Conservation (phyloP, 2,797 vertebrate species). For the Chrosomus eos region DNA sequence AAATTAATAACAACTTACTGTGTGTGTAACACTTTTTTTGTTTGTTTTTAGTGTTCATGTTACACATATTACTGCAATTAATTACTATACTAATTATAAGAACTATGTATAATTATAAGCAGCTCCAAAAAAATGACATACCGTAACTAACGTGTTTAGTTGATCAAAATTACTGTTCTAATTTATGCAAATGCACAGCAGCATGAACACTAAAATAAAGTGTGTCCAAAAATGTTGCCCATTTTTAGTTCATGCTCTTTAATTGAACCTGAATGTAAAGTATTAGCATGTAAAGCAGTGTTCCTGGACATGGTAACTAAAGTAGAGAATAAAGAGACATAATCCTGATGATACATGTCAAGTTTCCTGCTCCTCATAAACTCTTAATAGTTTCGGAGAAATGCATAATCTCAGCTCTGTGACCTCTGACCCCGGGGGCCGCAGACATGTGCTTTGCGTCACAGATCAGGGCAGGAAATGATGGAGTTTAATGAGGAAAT, state of each 20-base stretch:
- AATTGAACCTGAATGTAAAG: background rate
- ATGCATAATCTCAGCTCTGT: conserved; percentile 8
- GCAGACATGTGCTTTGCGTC: background rate
- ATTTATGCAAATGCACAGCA: background rate
- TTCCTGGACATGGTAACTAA: background rate
- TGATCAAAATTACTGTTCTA: background rate
- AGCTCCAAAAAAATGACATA: background rate
- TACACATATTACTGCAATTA: background rate
- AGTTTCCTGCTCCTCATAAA: conserved; percentile 12
- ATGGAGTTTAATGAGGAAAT: conserved; percentile 46
- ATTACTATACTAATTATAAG: background rate
- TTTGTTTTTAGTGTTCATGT: background rate
- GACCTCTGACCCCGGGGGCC: background rate
- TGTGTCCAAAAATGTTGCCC: background rate
- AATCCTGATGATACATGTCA: background rate
- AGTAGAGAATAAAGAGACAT: background rate
- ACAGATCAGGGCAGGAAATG: conserved; percentile 66
- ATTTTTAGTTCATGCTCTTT: background rate
- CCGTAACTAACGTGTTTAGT: background rate
- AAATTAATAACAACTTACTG: too few relatives aligned
- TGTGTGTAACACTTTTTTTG: background rate
- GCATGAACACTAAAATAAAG: background rate
- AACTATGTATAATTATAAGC: background rate
- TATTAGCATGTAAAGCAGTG: background rate
- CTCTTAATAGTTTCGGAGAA: conserved; percentile 23